Evolutionary conservation across 2,888 invertebrate genomes (phyloP).

Genomic region (Galerucella calmariensis): DNA sequence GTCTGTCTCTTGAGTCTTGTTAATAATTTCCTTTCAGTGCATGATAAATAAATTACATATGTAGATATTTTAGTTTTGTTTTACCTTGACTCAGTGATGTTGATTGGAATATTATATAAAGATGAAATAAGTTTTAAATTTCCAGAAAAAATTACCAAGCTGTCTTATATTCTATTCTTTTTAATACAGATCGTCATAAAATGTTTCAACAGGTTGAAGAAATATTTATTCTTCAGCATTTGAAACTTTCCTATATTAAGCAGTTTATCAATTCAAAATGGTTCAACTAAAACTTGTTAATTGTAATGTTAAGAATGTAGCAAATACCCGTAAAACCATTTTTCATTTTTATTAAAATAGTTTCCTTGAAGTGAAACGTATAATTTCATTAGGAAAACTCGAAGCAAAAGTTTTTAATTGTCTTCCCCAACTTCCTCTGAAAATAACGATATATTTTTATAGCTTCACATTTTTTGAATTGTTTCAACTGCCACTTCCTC

Average conservation of each 20-base stretch:
- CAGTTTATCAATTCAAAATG: no score
- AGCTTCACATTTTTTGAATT: background rate
- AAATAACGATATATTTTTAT: background rate
- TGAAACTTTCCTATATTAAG: no score
- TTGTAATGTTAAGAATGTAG: no score
- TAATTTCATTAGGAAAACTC: background rate
- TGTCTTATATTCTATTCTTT: no score
- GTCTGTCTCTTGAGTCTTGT: slow-evolving; percentile 7
- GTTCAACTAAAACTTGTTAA: no score
- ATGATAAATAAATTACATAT: background rate
- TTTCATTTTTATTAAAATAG: background rate
- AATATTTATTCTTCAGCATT: no score
- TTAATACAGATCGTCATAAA: no score
- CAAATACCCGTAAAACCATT: background rate
- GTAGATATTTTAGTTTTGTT: background rate
- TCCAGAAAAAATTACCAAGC: no score
- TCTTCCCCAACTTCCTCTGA: background rate
- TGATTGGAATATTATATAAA: no score
- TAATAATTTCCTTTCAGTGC: slow-evolving; percentile 1
- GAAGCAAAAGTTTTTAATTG: background rate
- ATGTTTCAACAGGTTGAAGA: no score
- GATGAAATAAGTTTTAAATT: no score
- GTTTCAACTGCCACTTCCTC: background rate
- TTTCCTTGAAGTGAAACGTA: background rate
- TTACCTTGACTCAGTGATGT: no score